These are phyloP conservation scores for Parochlus steinenii DNA, from an alignment of 2,888 invertebrate species.

Conservation along the genomic window DNA sequence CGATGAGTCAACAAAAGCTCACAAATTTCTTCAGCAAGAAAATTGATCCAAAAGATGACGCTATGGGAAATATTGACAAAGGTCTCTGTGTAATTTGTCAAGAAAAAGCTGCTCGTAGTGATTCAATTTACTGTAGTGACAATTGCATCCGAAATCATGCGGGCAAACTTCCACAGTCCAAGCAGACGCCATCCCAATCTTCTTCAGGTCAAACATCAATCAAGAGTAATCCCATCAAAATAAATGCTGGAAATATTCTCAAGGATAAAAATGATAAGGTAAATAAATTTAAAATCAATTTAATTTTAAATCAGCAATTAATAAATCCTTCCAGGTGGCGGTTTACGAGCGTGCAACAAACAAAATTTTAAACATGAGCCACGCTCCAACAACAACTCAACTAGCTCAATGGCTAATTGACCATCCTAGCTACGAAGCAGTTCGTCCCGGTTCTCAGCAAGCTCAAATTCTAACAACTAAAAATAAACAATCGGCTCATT, in stretches of 20 bases:
- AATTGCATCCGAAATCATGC: constrained; percentile 75
- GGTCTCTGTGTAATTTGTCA: constrained; percentile 58
- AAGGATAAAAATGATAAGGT: constrained; percentile 11
- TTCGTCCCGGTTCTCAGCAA: constrained; percentile 43
- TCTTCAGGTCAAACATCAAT: constrained; percentile 14
- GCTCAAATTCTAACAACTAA: constrained; percentile 26
- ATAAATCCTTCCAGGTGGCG: constrained; percentile 37
- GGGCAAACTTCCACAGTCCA: constrained; percentile 34
- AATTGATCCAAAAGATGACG: constrained; percentile 8
- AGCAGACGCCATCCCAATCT: constrained; percentile 18
- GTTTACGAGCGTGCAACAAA: constrained; percentile 75
- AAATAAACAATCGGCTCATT: constrained; percentile 13
- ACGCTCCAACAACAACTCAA: constrained; percentile 66
- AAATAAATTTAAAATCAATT: constrained; percentile 1
- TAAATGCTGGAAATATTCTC: constrained; percentile 8
- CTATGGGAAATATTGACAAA: constrained; percentile 6
- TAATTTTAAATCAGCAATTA: constrained; percentile 10
- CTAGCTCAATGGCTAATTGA: constrained; percentile 69
- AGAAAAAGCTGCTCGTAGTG: constrained; percentile 49
- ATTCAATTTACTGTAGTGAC: constrained; percentile 79
- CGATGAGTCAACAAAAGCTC: constrained; percentile 10
- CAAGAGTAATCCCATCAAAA: neutral
- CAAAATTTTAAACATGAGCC: constrained; percentile 52
- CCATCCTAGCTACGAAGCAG: constrained; percentile 77
- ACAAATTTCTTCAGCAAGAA: constrained; percentile 9